Evolutionary conservation across 2,797 vertebrate species (phyloP), one percentile per base, ranked within the genome.

Genomic region (Rhabdophis nuchalis): DNA sequence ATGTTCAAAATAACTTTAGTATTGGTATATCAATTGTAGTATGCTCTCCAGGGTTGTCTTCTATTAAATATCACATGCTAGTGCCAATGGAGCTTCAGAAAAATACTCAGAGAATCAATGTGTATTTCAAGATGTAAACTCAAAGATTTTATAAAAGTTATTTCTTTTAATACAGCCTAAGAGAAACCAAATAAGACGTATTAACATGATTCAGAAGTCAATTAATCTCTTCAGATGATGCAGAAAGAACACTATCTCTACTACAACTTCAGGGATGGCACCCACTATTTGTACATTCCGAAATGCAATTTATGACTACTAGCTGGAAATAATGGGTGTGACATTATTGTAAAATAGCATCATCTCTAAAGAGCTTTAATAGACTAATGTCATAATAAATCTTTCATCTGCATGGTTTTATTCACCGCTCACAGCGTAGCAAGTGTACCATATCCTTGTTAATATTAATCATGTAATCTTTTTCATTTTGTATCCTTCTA

Each of bases 131-230:
- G 89, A 94, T 96, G 94, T 93, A 96, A 95, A 95, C 58, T 95
- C 94, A 89, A 93, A 94, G 95, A 95, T 18, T 18, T 56, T 72
- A 56, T 77, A 61, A 87, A 95, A 93, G 90, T 91, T 89, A 68
- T 92, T 52, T 32, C 89, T 91, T 90, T 94, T 94, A 93, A 90
- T 93, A 93, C 61, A 93, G 93, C 90, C 91, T 89, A 93, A 95
- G 92, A 96, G 93, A 96, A 95, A 95, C 91, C 93, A 95, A 92
- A 96, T 93, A 96, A 95, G 95, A 91, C 91, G 96, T 97, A 96
- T 96, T 97, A 97, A 94, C 95, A 96, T 95, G 92, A 96, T 97
- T 96, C 97, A 97, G 97, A 96, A 97, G 96, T 97, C 97, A 97
- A 97, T 97, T 97, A 97, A 95, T 95, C 97, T 96, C 94, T 97